Base-by-base conservation (phyloP, 2,888 invertebrate species). In the Cephus nigrinus region DNA sequence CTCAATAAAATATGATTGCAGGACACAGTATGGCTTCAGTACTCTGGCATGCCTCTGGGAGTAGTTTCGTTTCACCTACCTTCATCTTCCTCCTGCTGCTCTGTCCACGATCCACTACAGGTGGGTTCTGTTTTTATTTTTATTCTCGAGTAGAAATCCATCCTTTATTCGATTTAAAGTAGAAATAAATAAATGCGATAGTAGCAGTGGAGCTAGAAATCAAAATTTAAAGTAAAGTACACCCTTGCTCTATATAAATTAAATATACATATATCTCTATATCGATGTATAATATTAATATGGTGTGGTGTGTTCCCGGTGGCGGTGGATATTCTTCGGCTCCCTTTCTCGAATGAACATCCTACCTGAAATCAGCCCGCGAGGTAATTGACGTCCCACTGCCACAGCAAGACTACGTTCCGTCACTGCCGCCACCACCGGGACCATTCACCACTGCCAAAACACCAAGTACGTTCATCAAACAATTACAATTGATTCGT, bases 21-120 rank as follows among this genome's bases (percentile, higher is more conserved):
- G 96, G 96, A 95, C 94, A 94, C 95, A 96, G 95, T 94, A 96
- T 96, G 96, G 95, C 95, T 94, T 94, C 95, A 94, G 94, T 94
- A 95, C 94, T 95, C 94, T 94, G 95, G 95, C 95, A 95, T 95
- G 94, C 94, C 94, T 95, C 95, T 95, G 95, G 95, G 94, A 95
- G 94, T 94, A 94, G 94, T 94, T 94, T 95, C 93, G 94, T 95
- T 93, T 94, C 95, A 93, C 94, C 86, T 81, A 87, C 94, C 93
- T 94, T 95, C 92, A 93, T 95, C 93, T 95, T 94, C 93, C 94
- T 95, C 92, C 93, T 95, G 93, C 93, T 94, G 90, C 93, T 95
- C 92, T 95, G 94, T 93, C 94, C 95, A 93, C 95, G 94, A 93
- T 94, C 94, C 93, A 95, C 95, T 92, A 95, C 95, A 94, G 96